Evolutionary conservation across 2,113 vertebrate species (phyloP).

Genomic region (Aldabrachelys gigantea): DNA sequence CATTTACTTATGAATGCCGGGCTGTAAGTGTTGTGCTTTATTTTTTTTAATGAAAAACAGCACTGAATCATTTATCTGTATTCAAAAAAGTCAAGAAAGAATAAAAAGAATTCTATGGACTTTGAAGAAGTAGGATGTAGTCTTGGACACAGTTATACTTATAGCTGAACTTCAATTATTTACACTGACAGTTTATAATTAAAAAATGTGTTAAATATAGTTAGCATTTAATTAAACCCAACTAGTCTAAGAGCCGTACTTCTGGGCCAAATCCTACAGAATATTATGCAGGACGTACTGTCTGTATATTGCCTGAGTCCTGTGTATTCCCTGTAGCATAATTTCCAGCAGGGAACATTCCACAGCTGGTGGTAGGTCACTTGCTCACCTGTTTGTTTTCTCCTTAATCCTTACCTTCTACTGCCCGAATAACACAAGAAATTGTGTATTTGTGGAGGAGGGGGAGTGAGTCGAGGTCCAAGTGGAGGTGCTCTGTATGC

Average conservation of each 20-base stretch:
- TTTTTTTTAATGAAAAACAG: background rate
- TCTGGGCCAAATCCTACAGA: background rate
- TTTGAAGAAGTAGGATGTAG: background rate
- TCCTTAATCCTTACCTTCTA: background rate
- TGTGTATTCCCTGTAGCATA: background rate
- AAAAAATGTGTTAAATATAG: background rate
- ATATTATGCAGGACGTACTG: background rate
- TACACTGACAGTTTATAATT: background rate
- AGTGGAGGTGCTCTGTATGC: background rate
- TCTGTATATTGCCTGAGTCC: background rate
- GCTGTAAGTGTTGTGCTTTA: background rate
- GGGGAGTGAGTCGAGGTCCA: rapidly evolving
- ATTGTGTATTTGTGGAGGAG: background rate
- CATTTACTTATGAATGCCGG: background rate
- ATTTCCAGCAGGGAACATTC: background rate
- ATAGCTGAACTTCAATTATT: background rate
- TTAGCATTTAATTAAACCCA: background rate
- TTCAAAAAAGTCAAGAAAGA: background rate
- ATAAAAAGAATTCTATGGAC: background rate
- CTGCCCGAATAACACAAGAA: background rate
- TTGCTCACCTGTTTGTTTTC: background rate
- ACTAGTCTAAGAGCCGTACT: background rate
- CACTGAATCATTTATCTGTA: background rate
- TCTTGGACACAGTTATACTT: background rate
- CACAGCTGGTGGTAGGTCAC: background rate